Evolutionary conservation across 2,797 vertebrate species (phyloP).

Genomic region (Anabacerthia variegaticeps): DNA sequence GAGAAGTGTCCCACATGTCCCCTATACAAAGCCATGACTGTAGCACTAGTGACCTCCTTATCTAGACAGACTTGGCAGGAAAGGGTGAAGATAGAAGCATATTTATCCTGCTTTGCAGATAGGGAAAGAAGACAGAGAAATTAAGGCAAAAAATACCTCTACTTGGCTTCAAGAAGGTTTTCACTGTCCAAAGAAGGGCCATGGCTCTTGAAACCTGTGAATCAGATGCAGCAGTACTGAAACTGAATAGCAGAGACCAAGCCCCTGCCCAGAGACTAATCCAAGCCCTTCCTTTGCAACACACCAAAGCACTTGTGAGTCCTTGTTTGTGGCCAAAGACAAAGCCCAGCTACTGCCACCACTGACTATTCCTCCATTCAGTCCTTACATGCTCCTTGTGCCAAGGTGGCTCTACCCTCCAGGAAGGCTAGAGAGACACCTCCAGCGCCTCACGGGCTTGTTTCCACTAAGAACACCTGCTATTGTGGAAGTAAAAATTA

Average conservation of each 20-base stretch:
- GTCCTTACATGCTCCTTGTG: not conserved
- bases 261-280: not conserved
- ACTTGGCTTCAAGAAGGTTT: not conserved
- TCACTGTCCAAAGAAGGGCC: not conserved
- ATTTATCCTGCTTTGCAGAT: not conserved
- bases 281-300: not conserved
- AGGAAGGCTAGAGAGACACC: not conserved
- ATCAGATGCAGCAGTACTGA: not conserved
- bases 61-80: not conserved
- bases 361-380: not conserved
- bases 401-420: not conserved
- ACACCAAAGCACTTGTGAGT: not conserved
- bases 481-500: not conserved
- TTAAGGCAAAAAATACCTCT: not conserved
- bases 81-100: not conserved
- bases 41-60: not conserved
- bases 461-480: not conserved
- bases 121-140: not conserved
- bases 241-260: not conserved
- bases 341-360: not conserved
- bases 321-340: not conserved
- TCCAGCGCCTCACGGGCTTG: not conserved
- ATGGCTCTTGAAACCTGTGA: not conserved
- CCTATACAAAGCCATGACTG: not conserved
- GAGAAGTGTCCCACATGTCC: not conserved